Evolutionary conservation across 2,113 vertebrate species (phyloP).

Genomic region (Perognathus longimembris): DNA sequence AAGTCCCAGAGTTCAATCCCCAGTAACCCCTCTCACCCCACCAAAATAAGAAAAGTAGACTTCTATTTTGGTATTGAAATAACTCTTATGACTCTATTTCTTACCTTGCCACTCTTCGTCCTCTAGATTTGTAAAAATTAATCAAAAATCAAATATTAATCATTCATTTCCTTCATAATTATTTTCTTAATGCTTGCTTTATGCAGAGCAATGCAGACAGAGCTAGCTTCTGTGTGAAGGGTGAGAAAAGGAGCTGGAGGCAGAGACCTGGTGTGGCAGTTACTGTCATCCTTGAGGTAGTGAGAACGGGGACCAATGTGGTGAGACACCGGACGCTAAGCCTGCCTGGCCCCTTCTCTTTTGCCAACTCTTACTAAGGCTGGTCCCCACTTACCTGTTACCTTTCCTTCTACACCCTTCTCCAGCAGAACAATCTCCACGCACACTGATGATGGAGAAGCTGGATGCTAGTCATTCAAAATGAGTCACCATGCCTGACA

Average conservation of each 20-base stretch:
- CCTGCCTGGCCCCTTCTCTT: background rate
- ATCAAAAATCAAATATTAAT: background rate
- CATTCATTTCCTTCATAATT: background rate
- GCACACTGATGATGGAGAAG: background rate
- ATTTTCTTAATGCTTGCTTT: slow-evolving; percentile 26
- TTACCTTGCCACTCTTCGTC: background rate
- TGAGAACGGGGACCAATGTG: background rate
- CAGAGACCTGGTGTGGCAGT: background rate
- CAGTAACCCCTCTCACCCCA: no score
- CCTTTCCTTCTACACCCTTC: background rate
- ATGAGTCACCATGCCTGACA: background rate
- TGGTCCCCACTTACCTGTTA: background rate
- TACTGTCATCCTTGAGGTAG: background rate
- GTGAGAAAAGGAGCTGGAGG: background rate
- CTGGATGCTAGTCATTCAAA: slow-evolving; percentile 31
- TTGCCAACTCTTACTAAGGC: background rate
- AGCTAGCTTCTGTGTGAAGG: background rate
- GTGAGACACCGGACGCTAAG: background rate
- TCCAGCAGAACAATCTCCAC: background rate
- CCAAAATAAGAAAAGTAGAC: background rate
- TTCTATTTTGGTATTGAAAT: background rate
- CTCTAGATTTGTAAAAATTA: background rate
- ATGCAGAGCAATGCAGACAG: background rate
- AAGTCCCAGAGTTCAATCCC: no score
- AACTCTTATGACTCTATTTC: background rate